These are phyloP conservation scores for Cryptotis parvus DNA, from an alignment of 2,113 vertebrate genomes.

Conservation along the genomic window DNA sequence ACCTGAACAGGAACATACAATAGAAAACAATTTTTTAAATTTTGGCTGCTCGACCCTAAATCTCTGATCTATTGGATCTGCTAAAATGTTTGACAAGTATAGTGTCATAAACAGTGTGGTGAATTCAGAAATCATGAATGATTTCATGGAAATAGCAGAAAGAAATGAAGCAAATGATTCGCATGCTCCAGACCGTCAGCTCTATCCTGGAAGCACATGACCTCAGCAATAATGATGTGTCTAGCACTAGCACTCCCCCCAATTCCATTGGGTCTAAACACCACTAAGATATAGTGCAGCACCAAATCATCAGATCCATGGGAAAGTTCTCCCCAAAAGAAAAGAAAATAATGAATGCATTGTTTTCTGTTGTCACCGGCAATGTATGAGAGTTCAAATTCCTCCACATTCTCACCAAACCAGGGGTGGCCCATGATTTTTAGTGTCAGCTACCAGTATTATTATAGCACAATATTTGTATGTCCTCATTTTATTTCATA, in stretches of 20 bases:
- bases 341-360: background rate
- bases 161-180: no score
- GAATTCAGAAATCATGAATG: background rate
- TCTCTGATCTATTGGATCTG: background rate
- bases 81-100: background rate
- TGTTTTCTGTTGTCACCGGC: background rate
- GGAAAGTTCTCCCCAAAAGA: no score
- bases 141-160: no score
- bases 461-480: background rate
- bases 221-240: no score
- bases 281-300: no score
- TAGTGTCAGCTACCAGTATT: background rate
- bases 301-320: no score
- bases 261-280: no score
- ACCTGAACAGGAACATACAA: background rate
- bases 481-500: background rate
- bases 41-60: background rate
- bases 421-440: background rate
- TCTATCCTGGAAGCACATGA: no score
- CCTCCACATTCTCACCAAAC: background rate
- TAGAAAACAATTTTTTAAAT: constrained; percentile 12
- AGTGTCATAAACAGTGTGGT: background rate
- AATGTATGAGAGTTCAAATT: background rate
- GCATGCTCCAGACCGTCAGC: no score
- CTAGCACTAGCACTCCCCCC: no score